Conservation (phyloP, 37 sponge, comb jelly and placozoan genomes). For the Tethya wilhelma region DNA sequence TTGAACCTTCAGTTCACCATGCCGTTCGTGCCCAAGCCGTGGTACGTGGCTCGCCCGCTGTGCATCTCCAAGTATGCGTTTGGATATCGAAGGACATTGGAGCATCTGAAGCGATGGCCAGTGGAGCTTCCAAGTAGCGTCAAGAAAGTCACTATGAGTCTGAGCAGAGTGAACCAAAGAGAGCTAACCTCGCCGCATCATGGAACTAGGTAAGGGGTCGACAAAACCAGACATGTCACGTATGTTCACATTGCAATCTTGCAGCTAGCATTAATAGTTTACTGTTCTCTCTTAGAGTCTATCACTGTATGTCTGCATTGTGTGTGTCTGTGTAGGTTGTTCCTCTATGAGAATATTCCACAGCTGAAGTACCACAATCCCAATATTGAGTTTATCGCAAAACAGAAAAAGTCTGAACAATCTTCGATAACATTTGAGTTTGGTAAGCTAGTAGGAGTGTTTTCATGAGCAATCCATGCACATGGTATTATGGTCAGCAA, state of each 20-base stretch:
- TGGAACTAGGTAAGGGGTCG: conserved; percentile 26
- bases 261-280: background rate
- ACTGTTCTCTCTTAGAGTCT: background rate
- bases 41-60: conserved; percentile 3
- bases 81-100: conserved; percentile 53
- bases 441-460: background rate
- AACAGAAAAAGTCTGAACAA: background rate
- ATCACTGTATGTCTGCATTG: background rate
- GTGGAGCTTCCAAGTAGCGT: conserved; percentile 30
- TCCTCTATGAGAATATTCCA: conserved; percentile 74
- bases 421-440: background rate
- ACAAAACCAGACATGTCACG: background rate
- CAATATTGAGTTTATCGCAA: conserved; percentile 39
- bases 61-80: conserved; percentile 4
- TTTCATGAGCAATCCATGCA: no score
- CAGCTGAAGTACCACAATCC: conserved; percentile 83
- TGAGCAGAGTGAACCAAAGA: background rate
- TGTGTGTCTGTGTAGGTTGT: conserved; percentile 48
- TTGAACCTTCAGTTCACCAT: no score
- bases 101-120: conserved; percentile 55
- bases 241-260: background rate
- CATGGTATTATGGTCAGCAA: no score
- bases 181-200: conserved; percentile 14
- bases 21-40: no score
- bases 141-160: conserved; percentile 28